Evolutionary conservation across 30 jellyfish, hydroid and myxozoan genomes (phyloP).

Genomic region (Cassiopea andromeda): DNA sequence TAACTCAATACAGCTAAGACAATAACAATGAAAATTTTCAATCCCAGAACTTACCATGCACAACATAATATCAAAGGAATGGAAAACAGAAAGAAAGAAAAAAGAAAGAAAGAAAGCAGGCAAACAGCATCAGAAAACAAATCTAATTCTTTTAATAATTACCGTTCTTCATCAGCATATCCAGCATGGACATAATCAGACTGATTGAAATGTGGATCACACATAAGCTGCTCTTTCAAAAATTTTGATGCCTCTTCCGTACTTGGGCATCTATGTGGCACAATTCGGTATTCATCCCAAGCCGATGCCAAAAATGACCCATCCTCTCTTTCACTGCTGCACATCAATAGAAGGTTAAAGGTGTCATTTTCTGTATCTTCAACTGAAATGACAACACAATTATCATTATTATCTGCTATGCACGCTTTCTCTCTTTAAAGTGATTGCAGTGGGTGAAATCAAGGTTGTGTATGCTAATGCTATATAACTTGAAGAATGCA

Average conservation of each 20-base stretch:
- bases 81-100: too few relatives aligned
- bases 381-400: not conserved
- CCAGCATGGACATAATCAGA: conserved; percentile 33
- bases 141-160: not conserved
- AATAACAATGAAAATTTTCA: too few relatives aligned
- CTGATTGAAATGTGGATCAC: not conserved
- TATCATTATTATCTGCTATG: not conserved
- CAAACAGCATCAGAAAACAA: not conserved
- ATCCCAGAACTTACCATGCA: too few relatives aligned
- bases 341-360: conserved; percentile 53
- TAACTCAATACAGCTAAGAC: too few relatives aligned
- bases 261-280: conserved; percentile 36
- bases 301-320: conserved; percentile 75
- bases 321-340: conserved; percentile 77
- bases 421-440: too few relatives aligned
- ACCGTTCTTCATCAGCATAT: conserved; percentile 64
- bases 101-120: not conserved
- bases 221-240: conserved; percentile 6
- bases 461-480: not conserved
- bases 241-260: not conserved
- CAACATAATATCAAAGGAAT: too few relatives aligned
- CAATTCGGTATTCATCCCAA: conserved; percentile 53
- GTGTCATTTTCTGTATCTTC: not conserved
- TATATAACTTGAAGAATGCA: too few relatives aligned
- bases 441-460: too few relatives aligned